Evolutionary conservation across 1,140 invertebrate genomes (phyloP), one percentile per base, ranked within the genome.

Genomic region (Nasonia longicornis): DNA sequence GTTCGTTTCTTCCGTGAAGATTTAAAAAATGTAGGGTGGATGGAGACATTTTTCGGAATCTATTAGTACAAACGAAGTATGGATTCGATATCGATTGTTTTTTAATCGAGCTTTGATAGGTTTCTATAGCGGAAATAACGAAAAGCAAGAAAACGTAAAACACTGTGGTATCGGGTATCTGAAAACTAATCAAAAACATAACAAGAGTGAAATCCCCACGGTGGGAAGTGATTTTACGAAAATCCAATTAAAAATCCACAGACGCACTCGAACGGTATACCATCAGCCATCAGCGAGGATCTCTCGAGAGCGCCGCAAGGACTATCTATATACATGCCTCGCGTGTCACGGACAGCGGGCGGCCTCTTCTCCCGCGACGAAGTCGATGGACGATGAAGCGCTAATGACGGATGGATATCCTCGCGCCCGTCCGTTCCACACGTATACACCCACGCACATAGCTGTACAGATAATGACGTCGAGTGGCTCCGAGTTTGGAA

Each of bases 351-450:
- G 20, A 67, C 22, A 67, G 26, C 22, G 26, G 64, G 20, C 20
- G 20, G 70, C 70, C 31, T n/a, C 31, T 35, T 31, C 70, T 12
- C 31, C 1, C 42, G 22, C 29, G 52, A 75, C 73, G 29, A 35
- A 63, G 73, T 75, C 73, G 48, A 75, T 75, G 22, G 58, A 66
- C 74, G 66, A 77, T 69, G 76, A 69, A 67, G 66, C 29, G 76
- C 31, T 22, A 77, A 69, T 77, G 76, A 77, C 76, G 76, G 76
- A 77, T 77, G 38, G 75, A 22, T 76, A 64, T 74, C 10, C 38
- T 42, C 71, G 38, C 3, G 48, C 20, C 73, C 52, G 3, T 31
- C 73, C 73, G 12, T 73, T 42, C 7, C 4, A 31, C 38, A 38
- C 70, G 2, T 35, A 22, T n/a, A 72, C 7, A 63, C n/a, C 1